Conservation (phyloP, 2,113 vertebrate genomes). For the Capreolus pygargus region DNA sequence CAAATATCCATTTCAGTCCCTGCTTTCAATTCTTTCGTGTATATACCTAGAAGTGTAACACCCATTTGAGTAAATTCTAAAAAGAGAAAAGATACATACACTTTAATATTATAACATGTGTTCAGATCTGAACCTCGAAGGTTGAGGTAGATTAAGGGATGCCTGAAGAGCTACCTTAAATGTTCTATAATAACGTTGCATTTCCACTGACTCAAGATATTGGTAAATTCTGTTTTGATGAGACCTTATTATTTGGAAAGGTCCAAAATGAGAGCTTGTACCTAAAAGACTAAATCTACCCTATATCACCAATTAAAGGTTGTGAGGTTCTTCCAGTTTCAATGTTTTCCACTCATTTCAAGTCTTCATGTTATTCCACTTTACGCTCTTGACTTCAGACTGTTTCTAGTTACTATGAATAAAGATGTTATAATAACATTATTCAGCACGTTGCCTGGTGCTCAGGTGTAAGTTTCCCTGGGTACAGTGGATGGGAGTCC, state of each 20-base stretch:
- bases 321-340: background rate
- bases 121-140: background rate
- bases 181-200: background rate
- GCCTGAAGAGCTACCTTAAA: background rate
- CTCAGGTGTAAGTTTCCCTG: background rate
- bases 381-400: background rate
- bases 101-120: background rate
- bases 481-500: background rate
- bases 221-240: background rate
- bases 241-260: background rate
- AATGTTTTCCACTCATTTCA: background rate
- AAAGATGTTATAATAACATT: background rate
- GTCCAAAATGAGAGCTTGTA: background rate
- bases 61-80: background rate
- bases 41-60: background rate
- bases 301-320: background rate
- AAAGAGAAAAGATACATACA: background rate
- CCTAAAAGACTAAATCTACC: background rate
- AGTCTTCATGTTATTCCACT: background rate
- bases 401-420: background rate
- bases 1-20: background rate
- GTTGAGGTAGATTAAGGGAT: background rate
- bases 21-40: background rate
- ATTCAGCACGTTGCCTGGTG: background rate
- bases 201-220: background rate